Base-by-base conservation (phyloP, 1,140 invertebrate species). In the Vanessa tameamea region DNA sequence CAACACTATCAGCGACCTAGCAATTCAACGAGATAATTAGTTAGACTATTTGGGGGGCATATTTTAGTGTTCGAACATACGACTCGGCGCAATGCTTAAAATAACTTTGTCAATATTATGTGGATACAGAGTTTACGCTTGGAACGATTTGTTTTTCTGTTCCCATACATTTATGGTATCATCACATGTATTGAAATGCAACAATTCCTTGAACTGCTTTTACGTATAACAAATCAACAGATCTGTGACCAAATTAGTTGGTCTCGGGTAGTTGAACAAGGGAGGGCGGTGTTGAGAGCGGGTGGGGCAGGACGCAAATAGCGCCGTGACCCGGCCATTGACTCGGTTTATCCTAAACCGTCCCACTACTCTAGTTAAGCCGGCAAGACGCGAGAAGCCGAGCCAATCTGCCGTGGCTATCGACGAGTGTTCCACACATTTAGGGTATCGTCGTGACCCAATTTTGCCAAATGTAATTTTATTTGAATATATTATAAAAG, bases 341-440 rank as follows among this genome's bases (percentile, higher is more conserved):
- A 92, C 90, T 91, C 86, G 88, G 86, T 89, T 92, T 90, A 90
- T 91, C 89, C 88, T 92, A 92, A 92, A 89, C 90, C 89, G 90
- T 87, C 90, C 90, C 85, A 92, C 89, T 92, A 92, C 87, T 92
- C 90, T 86, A 92, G 82, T 90, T 92, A 87, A 85, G 82, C 76
- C 78, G 77, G 80, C 80, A 81, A 84, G 80, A 82, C 78, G 80
- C 78, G 80, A 71, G 76, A 78, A 82, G 66, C 73, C 77, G 74
- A 79, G 65, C 79, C 77, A 76, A 84, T 77, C 78, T 78, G 70
- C 72, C 64, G 50, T 71, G 64, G 63, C 75, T 82, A 74, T 76
- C 78, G 80, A 76, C 75, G 66, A 73, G 70, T 75, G 78, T 69
- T 75, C 55, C 76, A 73, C 75, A 83, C 80, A 82, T 83, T 82